These are phyloP conservation scores for Cheirogaleus major DNA, from an alignment of 2,797 vertebrate species.

Conservation along the genomic window DNA sequence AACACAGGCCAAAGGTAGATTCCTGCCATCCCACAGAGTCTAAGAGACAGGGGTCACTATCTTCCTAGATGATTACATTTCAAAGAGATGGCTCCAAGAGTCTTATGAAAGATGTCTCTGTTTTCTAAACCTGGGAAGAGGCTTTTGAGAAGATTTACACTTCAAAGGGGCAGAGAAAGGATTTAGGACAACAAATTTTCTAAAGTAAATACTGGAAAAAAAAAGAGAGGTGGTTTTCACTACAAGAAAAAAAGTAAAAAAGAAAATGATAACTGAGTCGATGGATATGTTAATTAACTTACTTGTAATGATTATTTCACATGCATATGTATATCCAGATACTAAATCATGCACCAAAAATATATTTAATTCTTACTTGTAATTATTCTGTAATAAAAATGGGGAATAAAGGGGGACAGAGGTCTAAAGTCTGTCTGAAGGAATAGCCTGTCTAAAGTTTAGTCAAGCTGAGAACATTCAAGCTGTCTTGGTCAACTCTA, in stretches of 20 bases:
- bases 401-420: not conserved
- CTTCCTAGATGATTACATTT: not conserved
- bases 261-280: not conserved
- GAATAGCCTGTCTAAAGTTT: not conserved
- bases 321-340: not conserved
- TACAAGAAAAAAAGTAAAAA: not conserved
- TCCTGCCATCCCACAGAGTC: not conserved
- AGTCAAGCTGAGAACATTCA: not conserved
- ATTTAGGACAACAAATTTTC: not conserved
- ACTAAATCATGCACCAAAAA: not conserved
- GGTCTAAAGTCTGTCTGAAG: not conserved
- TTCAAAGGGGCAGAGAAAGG: not conserved
- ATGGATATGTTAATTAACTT: not conserved
- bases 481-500: not conserved
- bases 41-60: not conserved
- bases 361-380: not conserved
- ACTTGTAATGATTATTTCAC: not conserved
- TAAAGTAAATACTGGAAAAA: not conserved
- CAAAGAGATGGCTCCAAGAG: not conserved
- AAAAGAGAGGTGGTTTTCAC: rapidly evolving
- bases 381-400: not conserved
- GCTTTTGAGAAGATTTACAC: not conserved
- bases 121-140: not conserved
- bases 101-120: not conserved
- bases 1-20: not conserved